A percentile compares a stretch with the other conserved stretches of the same genome.
Conservation (phyloP, 2,888 invertebrate genomes). For the Netelia inedita region DNA sequence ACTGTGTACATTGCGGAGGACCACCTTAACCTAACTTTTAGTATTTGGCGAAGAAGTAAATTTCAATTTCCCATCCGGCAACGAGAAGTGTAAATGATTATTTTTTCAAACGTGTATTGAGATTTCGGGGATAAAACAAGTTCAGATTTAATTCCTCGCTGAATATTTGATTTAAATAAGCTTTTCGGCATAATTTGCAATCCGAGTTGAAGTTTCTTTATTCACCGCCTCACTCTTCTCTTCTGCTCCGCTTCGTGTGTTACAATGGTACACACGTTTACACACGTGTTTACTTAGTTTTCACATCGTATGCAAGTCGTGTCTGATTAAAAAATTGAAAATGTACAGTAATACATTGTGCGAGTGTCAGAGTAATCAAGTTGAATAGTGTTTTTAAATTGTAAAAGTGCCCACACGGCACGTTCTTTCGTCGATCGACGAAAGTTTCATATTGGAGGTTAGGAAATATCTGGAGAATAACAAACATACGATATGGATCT, state of each 20-base stretch:
- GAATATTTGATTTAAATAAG: too few relatives aligned
- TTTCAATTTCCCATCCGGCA: too few relatives aligned
- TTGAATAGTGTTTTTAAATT: not conserved
- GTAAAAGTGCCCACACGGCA: not conserved
- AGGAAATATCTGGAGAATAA: not conserved
- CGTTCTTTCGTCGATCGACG: not conserved
- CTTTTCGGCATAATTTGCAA: too few relatives aligned
- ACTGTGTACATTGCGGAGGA: not conserved
- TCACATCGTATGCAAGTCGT: not conserved
- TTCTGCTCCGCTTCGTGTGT: too few relatives aligned
- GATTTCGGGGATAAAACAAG: too few relatives aligned
- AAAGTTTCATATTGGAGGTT: not conserved
- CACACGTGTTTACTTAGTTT: not conserved
- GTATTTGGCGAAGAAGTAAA: too few relatives aligned
- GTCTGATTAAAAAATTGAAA: not conserved
- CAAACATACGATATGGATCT: conserved; percentile 87
- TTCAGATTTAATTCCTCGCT: too few relatives aligned
- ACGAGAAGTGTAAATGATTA: too few relatives aligned
- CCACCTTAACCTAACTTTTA: not conserved
- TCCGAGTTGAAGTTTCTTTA: too few relatives aligned
- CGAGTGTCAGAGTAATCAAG: not conserved
- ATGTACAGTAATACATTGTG: not conserved
- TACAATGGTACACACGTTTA: not conserved
- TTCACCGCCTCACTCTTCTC: too few relatives aligned
- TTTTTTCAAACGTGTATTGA: too few relatives aligned